phyloP scores from a whole-genome alignment of 2,113 vertebrate species.

The Solea senegalensis region DNA sequence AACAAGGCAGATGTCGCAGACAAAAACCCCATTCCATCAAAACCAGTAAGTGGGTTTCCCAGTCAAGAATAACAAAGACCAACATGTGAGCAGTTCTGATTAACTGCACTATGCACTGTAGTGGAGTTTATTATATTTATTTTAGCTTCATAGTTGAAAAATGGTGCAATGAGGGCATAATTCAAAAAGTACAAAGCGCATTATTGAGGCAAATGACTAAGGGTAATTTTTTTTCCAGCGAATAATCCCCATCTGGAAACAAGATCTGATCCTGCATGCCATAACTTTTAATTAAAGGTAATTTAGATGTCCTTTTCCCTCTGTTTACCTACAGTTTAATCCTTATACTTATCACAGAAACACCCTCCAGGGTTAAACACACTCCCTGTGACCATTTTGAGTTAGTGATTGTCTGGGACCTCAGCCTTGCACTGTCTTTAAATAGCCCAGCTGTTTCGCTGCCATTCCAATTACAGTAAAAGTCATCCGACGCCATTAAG shows the following conservation, averaged over 20 bases:
- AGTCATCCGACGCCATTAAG: constrained; percentile 97
- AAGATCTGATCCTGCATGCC: constrained; percentile 49
- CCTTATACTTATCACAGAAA: constrained; percentile 57
- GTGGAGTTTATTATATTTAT: constrained; percentile 73
- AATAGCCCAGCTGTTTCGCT: constrained; percentile 88
- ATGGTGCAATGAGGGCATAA: constrained; percentile 58
- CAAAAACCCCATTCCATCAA: constrained; percentile 74
- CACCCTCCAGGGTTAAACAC: constrained; percentile 74
- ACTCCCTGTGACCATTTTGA: constrained; percentile 73
- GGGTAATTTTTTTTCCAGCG: constrained; percentile 61
- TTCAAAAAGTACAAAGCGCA: constrained; percentile 72
- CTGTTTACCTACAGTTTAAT: constrained; percentile 72
- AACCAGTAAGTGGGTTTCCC: constrained; percentile 70
- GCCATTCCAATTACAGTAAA: constrained; percentile 99
- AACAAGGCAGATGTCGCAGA: constrained; percentile 73
- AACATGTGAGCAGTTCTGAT: constrained; percentile 70
- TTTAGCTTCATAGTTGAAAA: constrained; percentile 70
- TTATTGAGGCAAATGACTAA: constrained; percentile 66
- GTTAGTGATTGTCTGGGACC: constrained; percentile 75
- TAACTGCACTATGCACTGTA: constrained; percentile 53
- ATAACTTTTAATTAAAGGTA: constrained; percentile 73
- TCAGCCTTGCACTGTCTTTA: constrained; percentile 81
- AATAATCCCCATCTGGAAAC: constrained; percentile 62
- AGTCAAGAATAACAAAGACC: constrained; percentile 68
- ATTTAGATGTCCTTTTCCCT: constrained; percentile 61